These are phyloP conservation scores for Gallinago solitaria DNA, from an alignment of 2,797 vertebrate species.

Conservation along the genomic window DNA sequence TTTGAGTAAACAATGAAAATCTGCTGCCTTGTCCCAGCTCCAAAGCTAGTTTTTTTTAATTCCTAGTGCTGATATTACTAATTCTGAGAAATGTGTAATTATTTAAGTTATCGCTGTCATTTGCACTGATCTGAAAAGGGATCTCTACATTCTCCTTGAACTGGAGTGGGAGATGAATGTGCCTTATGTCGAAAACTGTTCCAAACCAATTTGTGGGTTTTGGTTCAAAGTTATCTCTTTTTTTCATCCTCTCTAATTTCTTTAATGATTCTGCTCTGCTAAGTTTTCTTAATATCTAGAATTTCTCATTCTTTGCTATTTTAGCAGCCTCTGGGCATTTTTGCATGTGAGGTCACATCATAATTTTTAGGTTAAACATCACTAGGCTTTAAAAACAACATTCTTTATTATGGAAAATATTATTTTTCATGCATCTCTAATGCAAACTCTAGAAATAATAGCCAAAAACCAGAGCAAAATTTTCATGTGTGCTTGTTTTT, in stretches of 20 bases:
- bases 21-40: constrained; percentile 12
- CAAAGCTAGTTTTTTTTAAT: background rate
- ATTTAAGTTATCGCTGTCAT: background rate
- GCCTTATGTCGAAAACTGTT: background rate
- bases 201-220: background rate
- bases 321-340: constrained; percentile 26
- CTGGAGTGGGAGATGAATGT: background rate
- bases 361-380: constrained; percentile 40
- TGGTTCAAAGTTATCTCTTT: background rate
- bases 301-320: constrained; percentile 54
- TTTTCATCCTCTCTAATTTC: constrained; percentile 1
- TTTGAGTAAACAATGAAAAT: constrained; percentile 49
- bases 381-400: constrained; percentile 36
- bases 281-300: constrained; percentile 14
- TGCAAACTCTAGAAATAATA: background rate
- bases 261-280: constrained; percentile 6
- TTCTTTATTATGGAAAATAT: constrained; percentile 55
- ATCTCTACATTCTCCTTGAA: background rate
- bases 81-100: background rate
- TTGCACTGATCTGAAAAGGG: background rate
- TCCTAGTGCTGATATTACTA: background rate
- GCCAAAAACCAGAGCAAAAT: background rate
- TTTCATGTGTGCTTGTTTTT: constrained; percentile 35
- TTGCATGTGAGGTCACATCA: constrained; percentile 28
- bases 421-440: background rate